A percentile compares a stretch with the other conserved stretches of the same genome.
phyloP scores from a whole-genome alignment of 2,113 vertebrate species.

The Brachypodius melanocephalos region DNA sequence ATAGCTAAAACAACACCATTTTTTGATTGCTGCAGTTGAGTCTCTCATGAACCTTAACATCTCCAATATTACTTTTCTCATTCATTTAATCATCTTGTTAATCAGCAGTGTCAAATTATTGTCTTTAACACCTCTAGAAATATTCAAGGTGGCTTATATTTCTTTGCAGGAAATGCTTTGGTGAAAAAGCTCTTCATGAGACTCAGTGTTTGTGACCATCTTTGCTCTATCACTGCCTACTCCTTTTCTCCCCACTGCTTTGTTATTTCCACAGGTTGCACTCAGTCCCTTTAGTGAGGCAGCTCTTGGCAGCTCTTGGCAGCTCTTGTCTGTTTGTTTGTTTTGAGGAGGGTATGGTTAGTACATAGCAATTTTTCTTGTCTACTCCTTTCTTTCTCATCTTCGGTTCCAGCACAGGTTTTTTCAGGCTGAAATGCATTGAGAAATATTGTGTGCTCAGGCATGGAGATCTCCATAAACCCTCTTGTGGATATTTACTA shows the following conservation, averaged over 20 bases:
- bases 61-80: neutral
- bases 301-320: too few relatives aligned
- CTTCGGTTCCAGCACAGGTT: neutral
- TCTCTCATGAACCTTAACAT: neutral
- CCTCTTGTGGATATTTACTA: neutral
- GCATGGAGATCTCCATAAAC: rapidly evolving
- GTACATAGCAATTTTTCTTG: neutral
- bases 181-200: neutral
- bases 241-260: neutral
- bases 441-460: neutral
- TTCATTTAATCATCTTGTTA: neutral
- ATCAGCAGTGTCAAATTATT: neutral
- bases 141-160: neutral
- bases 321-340: too few relatives aligned
- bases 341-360: neutral
- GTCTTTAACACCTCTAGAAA: neutral
- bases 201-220: neutral
- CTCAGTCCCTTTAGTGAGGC: neutral
- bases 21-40: neutral
- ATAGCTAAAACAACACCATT: neutral
- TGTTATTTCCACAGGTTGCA: neutral
- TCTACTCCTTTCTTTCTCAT: neutral
- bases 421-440: neutral
- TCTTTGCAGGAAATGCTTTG: neutral
- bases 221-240: neutral